Evolutionary conservation across 2,113 vertebrate genomes (phyloP), one percentile per base, ranked within the genome.

Genomic region (Xiphophorus maculatus): DNA sequence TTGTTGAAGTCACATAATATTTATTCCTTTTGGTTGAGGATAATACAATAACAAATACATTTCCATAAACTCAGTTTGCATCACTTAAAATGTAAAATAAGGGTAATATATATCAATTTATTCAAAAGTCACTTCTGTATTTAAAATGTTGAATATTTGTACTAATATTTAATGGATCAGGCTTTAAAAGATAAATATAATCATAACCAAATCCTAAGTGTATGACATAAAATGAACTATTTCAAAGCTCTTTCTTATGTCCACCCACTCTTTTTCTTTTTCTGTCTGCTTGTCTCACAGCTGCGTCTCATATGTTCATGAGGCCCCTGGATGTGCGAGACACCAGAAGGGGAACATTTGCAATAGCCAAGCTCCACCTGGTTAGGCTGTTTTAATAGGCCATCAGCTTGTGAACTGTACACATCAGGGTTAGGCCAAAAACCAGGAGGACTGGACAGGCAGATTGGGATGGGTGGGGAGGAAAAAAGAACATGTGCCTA

Each of bases 301-400:
- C 92, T 94, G 93, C 83, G 85, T 88, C 85, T 94, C 94, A 94
- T 92, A 93, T 94, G 92, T 91, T 90, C 88, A 67, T 77, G 88
- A 87, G 85, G 92, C 90, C 91, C 87, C 80, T 91, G 87, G 86
- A 91, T 82, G 88, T 92, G 87, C 92, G 88, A 92, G 88, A 91
- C 89, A 91, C 76, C 77, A 90, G 85, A 91, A 89, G 87, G 90
- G 85, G 88, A 93, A 92, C 88, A 90, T 94, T 93, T 90, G 91
- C 89, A 90, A 91, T 84, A 84, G 81, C 88, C 93, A 89, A 86
- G 85, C 90, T 89, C 89, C 93, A 95, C 93, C 93, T 94, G 94
- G 88, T 80, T 76, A 61, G 65, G 74, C 88, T 90, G 88, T 90
- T 93, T 91, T 91, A 91, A 93, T 87, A 92, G 90, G 84, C 90